Evolutionary conservation across 2,113 vertebrate genomes (phyloP), one percentile per base, ranked within the genome.

Genomic region (Phycodurus eques): DNA sequence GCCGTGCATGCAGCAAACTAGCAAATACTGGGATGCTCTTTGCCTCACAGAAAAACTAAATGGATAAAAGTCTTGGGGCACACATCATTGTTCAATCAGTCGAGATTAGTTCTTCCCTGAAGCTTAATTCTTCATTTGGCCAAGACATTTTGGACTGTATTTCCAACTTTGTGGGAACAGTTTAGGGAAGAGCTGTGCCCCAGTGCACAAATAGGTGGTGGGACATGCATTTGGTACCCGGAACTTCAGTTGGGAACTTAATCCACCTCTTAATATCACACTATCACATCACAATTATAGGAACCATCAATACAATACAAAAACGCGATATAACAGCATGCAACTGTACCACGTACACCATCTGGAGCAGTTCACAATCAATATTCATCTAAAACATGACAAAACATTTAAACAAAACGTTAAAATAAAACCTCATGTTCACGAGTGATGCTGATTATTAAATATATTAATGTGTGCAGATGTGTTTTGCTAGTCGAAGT

Each of bases 1-100:
- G 76, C 35, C 67, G 74, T 78, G 76, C 72, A 86, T 76, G 76
- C 72, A 86, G 62, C 42, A 44, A 44, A 80, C 67, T 68, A 67
- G 70, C 70, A 33, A 67, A 72, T 67, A 57, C 68, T 77, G 77
- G 79, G 84, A 72, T 68, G 67, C 63, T 70, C 57, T 68, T 42
- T 39, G 63, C 64, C 67, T 74, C 65, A 69, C 68, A 68, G 80
- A 8, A 35, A 61, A 17, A 61, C 13, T 14, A 61, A 35, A 35
- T 61, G 59, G 59, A 86, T 56, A 67, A 72, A 66, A 17, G 22
- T 47, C 42, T 66, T 66, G 63, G 62, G 39, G n/a, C 39, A 43
- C 39, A 44, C 17, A 20, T 43, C 20, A n/a, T 64, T 1, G 14
- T 61, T 33, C 17, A 19, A 17, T 53, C 49, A 53, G 11, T 59